A percentile compares a stretch with the other conserved stretches of the same genome.
Conservation (phyloP, 1,140 invertebrate genomes). For the Pseudomyrmex gracilis region DNA sequence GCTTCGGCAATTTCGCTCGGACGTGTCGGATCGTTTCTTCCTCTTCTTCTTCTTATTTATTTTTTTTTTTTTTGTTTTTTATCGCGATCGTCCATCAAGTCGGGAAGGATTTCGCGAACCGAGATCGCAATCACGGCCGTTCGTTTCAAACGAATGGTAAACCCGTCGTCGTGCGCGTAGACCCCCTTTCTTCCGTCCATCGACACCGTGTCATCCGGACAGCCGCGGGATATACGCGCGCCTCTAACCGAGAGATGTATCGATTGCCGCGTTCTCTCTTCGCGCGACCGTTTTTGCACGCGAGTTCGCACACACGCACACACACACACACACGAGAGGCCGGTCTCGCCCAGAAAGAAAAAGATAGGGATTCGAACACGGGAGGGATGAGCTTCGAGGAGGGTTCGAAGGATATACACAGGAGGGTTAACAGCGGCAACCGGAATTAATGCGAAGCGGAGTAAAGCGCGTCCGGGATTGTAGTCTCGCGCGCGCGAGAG, state of each 20-base stretch:
- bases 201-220: slow-evolving; percentile 59
- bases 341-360: neutral
- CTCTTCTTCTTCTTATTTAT: no score
- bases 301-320: slow-evolving; percentile 24
- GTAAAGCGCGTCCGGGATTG: slow-evolving; percentile 58
- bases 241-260: slow-evolving; percentile 60
- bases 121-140: slow-evolving; percentile 59
- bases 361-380: slow-evolving; percentile 35
- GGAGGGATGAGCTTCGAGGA: slow-evolving; percentile 63
- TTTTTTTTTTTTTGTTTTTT: neutral
- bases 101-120: slow-evolving; percentile 13
- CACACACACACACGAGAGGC: neutral
- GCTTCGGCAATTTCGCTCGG: slow-evolving; percentile 53
- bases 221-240: slow-evolving; percentile 26
- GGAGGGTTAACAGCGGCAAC: slow-evolving; percentile 63
- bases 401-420: slow-evolving; percentile 52
- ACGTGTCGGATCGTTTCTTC: slow-evolving; percentile 35
- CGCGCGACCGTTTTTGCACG: slow-evolving; percentile 34
- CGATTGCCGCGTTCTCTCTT: slow-evolving; percentile 59
- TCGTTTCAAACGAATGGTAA: neutral
- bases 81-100: slow-evolving; percentile 18
- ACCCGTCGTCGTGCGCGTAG: slow-evolving; percentile 5
- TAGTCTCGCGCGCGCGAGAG: slow-evolving; percentile 28
- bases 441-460: slow-evolving; percentile 71
- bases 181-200: slow-evolving; percentile 43